Evolutionary conservation across 2,888 invertebrate genomes (phyloP).

Genomic region (Ptychoptera contaminata): DNA sequence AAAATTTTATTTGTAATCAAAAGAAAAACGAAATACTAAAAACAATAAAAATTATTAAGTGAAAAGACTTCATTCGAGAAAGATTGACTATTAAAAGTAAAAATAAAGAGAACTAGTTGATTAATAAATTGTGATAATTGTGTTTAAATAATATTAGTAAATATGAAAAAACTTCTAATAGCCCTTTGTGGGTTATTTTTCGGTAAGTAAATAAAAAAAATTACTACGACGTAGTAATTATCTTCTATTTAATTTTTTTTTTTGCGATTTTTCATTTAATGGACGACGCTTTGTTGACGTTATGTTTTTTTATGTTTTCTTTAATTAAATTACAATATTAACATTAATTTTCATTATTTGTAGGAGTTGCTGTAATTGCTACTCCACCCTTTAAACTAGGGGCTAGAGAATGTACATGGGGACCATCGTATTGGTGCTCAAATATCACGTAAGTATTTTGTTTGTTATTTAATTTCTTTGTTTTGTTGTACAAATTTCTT

Average conservation of each 20-base stretch:
- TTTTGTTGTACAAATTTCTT: background rate
- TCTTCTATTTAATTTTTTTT: no score
- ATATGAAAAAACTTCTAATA: constrained; percentile 26
- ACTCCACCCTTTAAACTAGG: constrained; percentile 31
- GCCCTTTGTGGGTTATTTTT: constrained; percentile 32
- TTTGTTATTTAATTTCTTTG: background rate
- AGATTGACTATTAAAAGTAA: no score
- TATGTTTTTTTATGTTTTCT: background rate
- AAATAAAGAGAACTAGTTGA: no score
- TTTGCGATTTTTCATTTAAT: background rate
- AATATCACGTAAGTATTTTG: constrained; percentile 22
- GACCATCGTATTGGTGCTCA: constrained; percentile 65
- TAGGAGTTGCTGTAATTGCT: constrained; percentile 7
- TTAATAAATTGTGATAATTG: no score
- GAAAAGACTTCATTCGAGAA: no score
- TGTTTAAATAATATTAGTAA: constrained; percentile 7
- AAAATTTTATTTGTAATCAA: no score
- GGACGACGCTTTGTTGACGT: background rate
- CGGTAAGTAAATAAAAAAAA: constrained; percentile 31
- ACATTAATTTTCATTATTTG: no score
- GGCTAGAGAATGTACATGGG: constrained; percentile 54
- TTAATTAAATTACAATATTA: background rate
- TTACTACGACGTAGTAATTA: background rate
- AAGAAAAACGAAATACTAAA: no score
- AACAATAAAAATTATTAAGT: no score